Evolutionary conservation across 2,888 invertebrate genomes (phyloP).

Genomic region (Meiosimyza decipiens): DNA sequence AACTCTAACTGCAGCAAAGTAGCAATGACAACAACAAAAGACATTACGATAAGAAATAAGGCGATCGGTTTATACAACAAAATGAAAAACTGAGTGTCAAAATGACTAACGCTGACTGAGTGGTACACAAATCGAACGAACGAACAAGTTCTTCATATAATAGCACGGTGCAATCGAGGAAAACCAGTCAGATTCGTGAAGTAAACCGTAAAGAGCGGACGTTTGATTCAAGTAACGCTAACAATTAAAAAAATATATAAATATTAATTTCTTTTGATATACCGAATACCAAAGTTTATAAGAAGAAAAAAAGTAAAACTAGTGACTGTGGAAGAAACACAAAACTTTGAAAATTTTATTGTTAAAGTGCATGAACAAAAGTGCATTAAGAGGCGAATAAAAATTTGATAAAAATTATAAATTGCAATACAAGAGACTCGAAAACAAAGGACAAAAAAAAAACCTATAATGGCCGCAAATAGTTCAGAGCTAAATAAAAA

Average conservation of each 20-base stretch:
- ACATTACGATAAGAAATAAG: conserved; percentile 15
- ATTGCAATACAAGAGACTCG: conserved; percentile 49
- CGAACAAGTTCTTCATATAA: conserved; percentile 50
- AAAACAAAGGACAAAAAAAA: conserved; percentile 18
- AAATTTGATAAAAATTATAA: conserved; percentile 44
- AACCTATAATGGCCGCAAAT: conserved; percentile 44
- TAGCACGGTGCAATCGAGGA: conserved; percentile 53
- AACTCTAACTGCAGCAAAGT: background rate
- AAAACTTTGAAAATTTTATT: conserved; percentile 43
- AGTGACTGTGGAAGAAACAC: conserved; percentile 47
- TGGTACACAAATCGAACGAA: background rate
- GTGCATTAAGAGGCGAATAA: conserved; percentile 32
- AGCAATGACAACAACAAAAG: conserved; percentile 10
- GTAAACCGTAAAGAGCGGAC: conserved; percentile 51
- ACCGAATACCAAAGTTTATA: conserved; percentile 42
- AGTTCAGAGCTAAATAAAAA: conserved; percentile 52
- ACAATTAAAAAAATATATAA: conserved; percentile 22
- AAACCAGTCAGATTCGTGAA: conserved; percentile 55
- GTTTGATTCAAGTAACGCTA: conserved; percentile 22
- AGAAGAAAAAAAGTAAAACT: conserved; percentile 25
- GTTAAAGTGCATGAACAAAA: conserved; percentile 16
- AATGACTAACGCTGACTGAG: background rate
- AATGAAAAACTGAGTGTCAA: background rate
- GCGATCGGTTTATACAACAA: background rate
- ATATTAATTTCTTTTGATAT: conserved; percentile 46